Conservation (phyloP, 1,140 invertebrate genomes). For the Melipona quadrifasciata region DNA sequence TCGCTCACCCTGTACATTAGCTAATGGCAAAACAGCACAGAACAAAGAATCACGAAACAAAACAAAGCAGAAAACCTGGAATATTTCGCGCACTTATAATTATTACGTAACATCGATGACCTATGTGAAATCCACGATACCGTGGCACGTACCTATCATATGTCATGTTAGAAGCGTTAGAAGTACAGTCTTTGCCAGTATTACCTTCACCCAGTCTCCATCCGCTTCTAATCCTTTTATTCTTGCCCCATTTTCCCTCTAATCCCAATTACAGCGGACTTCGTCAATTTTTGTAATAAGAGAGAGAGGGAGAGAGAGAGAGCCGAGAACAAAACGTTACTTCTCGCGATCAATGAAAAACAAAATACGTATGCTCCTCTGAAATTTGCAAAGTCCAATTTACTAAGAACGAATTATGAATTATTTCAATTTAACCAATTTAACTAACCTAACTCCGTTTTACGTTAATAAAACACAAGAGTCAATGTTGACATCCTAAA, state of each 20-base stretch:
- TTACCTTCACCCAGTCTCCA: conserved; percentile 41
- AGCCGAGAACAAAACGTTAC: background rate
- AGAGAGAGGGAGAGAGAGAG: background rate
- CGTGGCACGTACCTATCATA: conserved; percentile 33
- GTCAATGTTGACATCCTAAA: too few species aligned
- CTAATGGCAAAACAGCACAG: too few species aligned
- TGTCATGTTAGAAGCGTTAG: conserved; percentile 62
- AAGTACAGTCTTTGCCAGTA: conserved; percentile 46
- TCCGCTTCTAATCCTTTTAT: conserved; percentile 30
- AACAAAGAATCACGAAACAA: background rate
- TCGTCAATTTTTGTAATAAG: background rate
- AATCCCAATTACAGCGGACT: conserved; percentile 31
- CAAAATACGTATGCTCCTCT: background rate
- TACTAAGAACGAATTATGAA: background rate
- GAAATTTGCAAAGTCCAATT: background rate
- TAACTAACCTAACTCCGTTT: too few species aligned
- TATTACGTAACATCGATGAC: conserved; percentile 43
- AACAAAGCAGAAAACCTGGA: too few species aligned
- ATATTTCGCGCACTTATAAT: conserved; percentile 17
- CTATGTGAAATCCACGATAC: conserved; percentile 21
- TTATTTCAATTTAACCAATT: background rate
- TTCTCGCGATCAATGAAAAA: background rate
- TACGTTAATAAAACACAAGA: too few species aligned
- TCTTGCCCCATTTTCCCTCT: conserved; percentile 43
- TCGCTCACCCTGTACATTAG: too few species aligned